phyloP scores from a whole-genome alignment of 1,140 invertebrate genomes.

The Drosophila insularis region DNA sequence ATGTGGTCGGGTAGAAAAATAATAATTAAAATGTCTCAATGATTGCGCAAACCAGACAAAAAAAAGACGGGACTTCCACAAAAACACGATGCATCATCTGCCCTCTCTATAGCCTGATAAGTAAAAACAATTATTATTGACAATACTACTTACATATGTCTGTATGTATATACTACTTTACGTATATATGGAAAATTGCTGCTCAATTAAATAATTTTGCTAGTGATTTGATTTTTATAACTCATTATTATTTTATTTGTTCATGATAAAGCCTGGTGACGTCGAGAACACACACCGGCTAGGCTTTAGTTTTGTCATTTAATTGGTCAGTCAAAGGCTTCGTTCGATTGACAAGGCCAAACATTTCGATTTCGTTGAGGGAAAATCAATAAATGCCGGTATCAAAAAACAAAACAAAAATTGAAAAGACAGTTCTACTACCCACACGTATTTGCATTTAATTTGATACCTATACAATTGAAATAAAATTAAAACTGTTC shows the following conservation, averaged over 20 bases:
- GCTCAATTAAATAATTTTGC: conserved; percentile 35
- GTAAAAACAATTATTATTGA: conserved; percentile 11
- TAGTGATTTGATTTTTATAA: conserved; percentile 28
- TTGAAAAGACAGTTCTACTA: too few relatives aligned
- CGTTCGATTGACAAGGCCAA: conserved; percentile 24
- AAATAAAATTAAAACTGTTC: too few relatives aligned
- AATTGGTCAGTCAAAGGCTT: conserved; percentile 15
- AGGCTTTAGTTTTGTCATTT: conserved; percentile 61
- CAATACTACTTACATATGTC: conserved; percentile 7
- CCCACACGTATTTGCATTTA: not conserved
- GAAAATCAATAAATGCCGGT: conserved; percentile 51
- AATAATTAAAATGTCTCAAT: conserved; percentile 38
- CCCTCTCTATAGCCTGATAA: conserved; percentile 28
- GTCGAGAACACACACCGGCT: conserved; percentile 60
- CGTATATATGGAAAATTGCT: conserved; percentile 25
- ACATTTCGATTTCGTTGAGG: conserved; percentile 7
- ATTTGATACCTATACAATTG: too few relatives aligned
- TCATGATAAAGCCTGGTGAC: conserved; percentile 57
- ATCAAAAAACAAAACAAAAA: conserved; percentile 8
- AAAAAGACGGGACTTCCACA: not conserved
- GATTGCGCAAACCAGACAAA: not conserved
- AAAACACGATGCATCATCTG: not conserved
- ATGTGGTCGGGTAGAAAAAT: not conserved
- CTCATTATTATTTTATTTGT: conserved; percentile 29
- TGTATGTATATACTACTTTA: conserved; percentile 7